A percentile compares a stretch with the other conserved stretches of the same genome.
Conservation (phyloP, 2,113 vertebrate genomes). For the Bubo bubo region DNA sequence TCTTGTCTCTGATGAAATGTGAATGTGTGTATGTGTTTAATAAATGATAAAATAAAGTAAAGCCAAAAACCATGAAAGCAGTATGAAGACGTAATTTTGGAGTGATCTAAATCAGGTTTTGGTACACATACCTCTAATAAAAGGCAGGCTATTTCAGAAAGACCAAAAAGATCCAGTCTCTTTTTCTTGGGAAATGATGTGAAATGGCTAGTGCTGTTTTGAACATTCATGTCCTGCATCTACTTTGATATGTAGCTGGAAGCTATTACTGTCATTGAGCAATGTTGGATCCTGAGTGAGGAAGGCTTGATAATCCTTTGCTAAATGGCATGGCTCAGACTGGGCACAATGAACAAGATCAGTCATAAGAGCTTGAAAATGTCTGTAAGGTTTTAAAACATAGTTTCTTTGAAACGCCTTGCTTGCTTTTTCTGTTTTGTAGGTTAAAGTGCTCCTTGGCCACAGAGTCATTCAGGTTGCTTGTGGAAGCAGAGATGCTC, state of each 20-base stretch:
- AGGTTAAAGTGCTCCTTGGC: constrained; percentile 97
- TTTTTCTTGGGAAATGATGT: neutral
- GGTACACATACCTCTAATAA: neutral
- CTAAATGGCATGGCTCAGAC: neutral
- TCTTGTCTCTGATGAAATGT: neutral
- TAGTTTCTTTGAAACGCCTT: neutral
- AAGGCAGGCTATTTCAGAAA: neutral
- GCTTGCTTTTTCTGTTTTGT: neutral
- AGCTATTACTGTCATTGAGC: neutral
- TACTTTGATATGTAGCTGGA: neutral
- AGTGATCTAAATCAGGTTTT: neutral
- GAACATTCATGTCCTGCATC: neutral
- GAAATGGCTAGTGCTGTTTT: neutral
- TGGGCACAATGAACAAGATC: neutral
- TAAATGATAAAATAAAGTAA: neutral
- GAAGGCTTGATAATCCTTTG: neutral
- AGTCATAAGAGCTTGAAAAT: neutral
- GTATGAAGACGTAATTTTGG: neutral
- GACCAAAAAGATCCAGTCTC: neutral
- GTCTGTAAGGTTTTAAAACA: neutral
- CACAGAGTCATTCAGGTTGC: constrained; percentile 96
- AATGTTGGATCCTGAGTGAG: neutral
- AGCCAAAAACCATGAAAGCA: neutral
- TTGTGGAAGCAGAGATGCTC: constrained; percentile 96
- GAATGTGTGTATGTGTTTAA: neutral